Evolutionary conservation across 1,140 invertebrate genomes (phyloP), one percentile per base, ranked within the genome.

Genomic region (Drosophila sp.): DNA sequence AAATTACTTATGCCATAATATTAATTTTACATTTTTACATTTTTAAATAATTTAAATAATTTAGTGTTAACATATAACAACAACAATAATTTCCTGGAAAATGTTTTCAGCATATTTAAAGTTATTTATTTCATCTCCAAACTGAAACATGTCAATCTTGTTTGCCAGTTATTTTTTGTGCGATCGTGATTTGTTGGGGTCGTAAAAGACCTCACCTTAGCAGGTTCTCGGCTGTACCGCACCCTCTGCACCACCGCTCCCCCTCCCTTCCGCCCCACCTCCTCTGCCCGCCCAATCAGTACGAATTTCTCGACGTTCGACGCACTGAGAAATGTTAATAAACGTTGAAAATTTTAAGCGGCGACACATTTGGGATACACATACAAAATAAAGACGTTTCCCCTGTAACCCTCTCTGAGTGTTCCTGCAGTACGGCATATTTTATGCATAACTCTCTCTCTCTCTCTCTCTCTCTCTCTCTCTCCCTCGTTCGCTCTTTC

Each of bases 311-410:
- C 7, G 16, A n/a, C n/a, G n/a, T n/a, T 18, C 2, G 7, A 14
- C 16, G 64, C 69, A 57, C 72, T 43, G 80, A 58, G 56, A 80
- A 78, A 81, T 84, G 78, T 79, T 84, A 84, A 84, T 84, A 86
- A 86, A 65, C 38, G 25, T 21, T 41, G 77, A 67, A 43, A 63
- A 54, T 67, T 67, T 73, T 8, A 65, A 18, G 41, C 25, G 36
- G 48, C 40, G 56, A 48, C 53, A 65, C 57, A 72, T 80, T 80
- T 80, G 57, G 58, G 41, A 73, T 63, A 73, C 72, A 80, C 51
- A 76, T 43, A 53, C 16, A 32, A 13, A 0, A 16, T 14, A 45
- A 16, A 13, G 9, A 6, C n/a, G n/a, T 16, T 21, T 46, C 45
- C 25, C 38, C 13, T 43, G n/a, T n/a, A 14, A 7, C 25, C 13